These are phyloP conservation scores for Bufo bufo DNA, from an alignment of 2,113 vertebrate genomes.

Conservation along the genomic window DNA sequence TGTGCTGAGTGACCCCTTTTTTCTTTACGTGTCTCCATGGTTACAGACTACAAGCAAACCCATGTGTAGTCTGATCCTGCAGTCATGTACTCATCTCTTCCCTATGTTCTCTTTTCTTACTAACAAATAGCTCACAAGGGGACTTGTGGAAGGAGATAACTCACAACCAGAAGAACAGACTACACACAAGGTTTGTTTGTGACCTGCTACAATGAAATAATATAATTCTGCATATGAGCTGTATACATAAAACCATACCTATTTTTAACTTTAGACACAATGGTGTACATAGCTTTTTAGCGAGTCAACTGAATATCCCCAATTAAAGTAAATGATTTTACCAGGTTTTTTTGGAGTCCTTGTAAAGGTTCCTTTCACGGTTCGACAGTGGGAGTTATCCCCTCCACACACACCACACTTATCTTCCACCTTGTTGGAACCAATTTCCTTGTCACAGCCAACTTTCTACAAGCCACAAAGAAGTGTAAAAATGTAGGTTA, in stretches of 20 bases:
- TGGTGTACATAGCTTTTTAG: too few relatives aligned
- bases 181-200: background rate
- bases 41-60: too few relatives aligned
- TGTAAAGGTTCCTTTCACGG: conserved; percentile 91
- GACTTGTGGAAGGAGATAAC: background rate
- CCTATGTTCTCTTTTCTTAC: background rate
- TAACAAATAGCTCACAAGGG: background rate
- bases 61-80: too few relatives aligned
- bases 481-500: background rate
- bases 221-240: background rate
- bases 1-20: too few relatives aligned
- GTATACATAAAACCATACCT: background rate
- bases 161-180: background rate
- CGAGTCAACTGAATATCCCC: background rate
- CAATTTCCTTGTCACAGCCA: conserved; percentile 94
- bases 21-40: too few relatives aligned
- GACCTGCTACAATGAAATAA: background rate
- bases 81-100: too few relatives aligned
- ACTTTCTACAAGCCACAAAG: conserved; percentile 80
- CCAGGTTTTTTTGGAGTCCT: conserved; percentile 91
- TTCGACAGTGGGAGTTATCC: conserved; percentile 94
- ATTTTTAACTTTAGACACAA: too few relatives aligned
- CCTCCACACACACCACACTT: conserved; percentile 95
- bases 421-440: conserved; percentile 90
- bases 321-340: conserved; percentile 68